phyloP scores from a whole-genome alignment of 2,113 vertebrate genomes.

The Megaptera novaeangliae region DNA sequence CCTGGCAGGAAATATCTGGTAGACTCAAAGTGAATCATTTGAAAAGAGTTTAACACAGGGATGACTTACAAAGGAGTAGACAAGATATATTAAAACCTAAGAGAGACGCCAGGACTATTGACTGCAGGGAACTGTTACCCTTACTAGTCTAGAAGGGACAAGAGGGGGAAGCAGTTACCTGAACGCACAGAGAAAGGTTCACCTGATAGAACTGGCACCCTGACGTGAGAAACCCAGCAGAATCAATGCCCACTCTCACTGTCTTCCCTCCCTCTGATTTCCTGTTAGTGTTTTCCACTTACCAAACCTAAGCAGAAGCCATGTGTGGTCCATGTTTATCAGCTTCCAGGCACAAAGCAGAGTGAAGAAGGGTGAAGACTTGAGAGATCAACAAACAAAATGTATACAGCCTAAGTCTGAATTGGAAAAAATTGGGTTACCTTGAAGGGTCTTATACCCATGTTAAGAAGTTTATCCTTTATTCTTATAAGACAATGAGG shows the following conservation, averaged over 20 bases:
- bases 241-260: background rate
- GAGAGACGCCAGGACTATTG: background rate
- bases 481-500: background rate
- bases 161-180: background rate
- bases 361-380: background rate
- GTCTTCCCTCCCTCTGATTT: background rate
- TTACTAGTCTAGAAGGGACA: background rate
- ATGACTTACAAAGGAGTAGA: background rate
- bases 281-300: background rate
- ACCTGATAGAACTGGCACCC: background rate
- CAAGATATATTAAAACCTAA: background rate
- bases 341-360: background rate
- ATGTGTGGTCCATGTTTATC: background rate
- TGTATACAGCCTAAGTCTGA: background rate
- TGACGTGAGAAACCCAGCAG: background rate
- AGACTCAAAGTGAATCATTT: background rate
- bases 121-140: background rate
- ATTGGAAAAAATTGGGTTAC: background rate
- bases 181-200: background rate
- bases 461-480: background rate
- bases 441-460: background rate
- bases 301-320: background rate
- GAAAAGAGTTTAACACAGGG: background rate
- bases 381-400: background rate
- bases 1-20: background rate